Conservation (phyloP, 2,888 invertebrate genomes). For the Atherix ibis region DNA sequence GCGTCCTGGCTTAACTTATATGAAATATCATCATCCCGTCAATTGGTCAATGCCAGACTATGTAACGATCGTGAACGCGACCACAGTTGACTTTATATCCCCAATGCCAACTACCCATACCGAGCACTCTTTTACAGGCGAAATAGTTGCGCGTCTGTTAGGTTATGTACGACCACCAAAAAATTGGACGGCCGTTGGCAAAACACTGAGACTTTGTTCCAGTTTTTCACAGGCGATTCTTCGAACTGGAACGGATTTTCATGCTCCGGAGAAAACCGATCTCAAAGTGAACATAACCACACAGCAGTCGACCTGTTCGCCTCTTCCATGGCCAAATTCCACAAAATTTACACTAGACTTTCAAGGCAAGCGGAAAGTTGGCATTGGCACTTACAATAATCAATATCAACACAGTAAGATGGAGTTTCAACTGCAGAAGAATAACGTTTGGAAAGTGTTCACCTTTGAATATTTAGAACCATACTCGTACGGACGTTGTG, state of each 20-base stretch:
- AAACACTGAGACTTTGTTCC: conserved; percentile 60
- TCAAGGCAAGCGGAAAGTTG: conserved; percentile 43
- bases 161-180: conserved; percentile 72
- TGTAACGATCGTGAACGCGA: conserved; percentile 72
- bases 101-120: conserved; percentile 52
- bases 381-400: conserved; percentile 37
- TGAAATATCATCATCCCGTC: conserved; percentile 75
- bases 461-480: conserved; percentile 84
- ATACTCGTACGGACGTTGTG: conserved; percentile 64
- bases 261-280: conserved; percentile 26
- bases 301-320: conserved; percentile 52
- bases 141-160: conserved; percentile 56
- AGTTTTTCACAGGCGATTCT: conserved; percentile 60
- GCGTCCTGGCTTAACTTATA: conserved; percentile 75
- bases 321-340: conserved; percentile 49
- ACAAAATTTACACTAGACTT: conserved; percentile 53
- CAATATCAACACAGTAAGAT: conserved; percentile 61
- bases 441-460: conserved; percentile 65
- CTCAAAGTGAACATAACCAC: conserved; percentile 48
- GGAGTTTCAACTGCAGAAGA: conserved; percentile 61
- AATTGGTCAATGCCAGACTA: conserved; percentile 80
- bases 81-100: conserved; percentile 63
- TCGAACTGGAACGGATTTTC: conserved; percentile 35
- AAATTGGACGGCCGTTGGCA: conserved; percentile 50
- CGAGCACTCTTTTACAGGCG: conserved; percentile 52